A percentile compares a stretch with the other conserved stretches of the same genome.
Conservation (phyloP, 2,888 invertebrate genomes). For the Sesia apiformis region DNA sequence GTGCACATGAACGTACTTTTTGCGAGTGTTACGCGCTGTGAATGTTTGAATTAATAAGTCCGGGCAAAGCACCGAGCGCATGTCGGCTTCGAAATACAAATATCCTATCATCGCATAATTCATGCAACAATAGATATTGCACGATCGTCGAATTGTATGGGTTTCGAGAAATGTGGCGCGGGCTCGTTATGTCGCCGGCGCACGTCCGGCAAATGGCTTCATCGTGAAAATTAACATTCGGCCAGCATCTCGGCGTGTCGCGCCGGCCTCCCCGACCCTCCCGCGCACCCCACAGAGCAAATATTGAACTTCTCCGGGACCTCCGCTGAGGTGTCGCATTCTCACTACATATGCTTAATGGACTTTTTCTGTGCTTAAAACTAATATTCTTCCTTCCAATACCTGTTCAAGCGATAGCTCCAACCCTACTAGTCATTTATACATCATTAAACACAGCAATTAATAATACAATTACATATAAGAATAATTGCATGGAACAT, state of each 20-base stretch:
- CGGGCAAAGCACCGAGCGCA: conserved; percentile 18
- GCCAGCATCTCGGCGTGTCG: conserved; percentile 38
- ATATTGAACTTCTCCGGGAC: conserved; percentile 59
- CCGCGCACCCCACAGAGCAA: conserved; percentile 32
- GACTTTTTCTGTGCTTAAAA: too few species aligned
- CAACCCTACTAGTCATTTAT: too few species aligned
- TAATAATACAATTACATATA: too few species aligned
- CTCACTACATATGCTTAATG: conserved; percentile 19
- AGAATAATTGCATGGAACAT: too few species aligned
- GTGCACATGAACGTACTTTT: conserved; percentile 19
- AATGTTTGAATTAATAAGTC: conserved; percentile 19
- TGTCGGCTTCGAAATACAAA: conserved; percentile 17
- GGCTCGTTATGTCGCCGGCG: conserved; percentile 45
- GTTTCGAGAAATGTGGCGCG: conserved; percentile 53
- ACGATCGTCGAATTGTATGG: conserved; percentile 39
- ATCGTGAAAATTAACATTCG: conserved; percentile 69
- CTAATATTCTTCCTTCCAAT: too few species aligned
- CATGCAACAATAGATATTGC: conserved; percentile 50
- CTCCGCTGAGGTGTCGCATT: conserved; percentile 54
- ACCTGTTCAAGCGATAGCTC: too few species aligned
- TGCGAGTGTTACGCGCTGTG: conserved; percentile 5
- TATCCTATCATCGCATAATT: conserved; percentile 43
- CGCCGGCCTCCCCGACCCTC: conserved; percentile 12
- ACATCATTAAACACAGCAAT: too few species aligned
- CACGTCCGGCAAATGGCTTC: conserved; percentile 65